phyloP scores from a whole-genome alignment of 2,888 invertebrate genomes.

The Pandemis cinnamomeana region DNA sequence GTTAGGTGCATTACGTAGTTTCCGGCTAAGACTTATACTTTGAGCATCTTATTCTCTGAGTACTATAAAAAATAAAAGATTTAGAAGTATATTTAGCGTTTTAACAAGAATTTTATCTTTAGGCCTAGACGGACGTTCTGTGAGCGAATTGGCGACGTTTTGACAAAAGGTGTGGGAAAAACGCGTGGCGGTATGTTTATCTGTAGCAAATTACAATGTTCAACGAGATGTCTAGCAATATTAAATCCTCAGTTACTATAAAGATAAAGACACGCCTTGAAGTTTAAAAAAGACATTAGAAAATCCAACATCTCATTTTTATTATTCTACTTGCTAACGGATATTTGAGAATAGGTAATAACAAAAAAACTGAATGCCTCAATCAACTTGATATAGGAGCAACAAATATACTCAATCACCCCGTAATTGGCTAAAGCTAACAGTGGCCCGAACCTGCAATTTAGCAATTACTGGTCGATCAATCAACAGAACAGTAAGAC shows the following conservation, averaged over 20 bases:
- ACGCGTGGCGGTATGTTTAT: too few relatives aligned
- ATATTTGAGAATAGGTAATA: neutral
- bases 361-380: constrained; percentile 20
- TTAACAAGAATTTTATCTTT: too few relatives aligned
- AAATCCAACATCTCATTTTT: neutral
- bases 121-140: too few relatives aligned
- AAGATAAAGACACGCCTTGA: neutral
- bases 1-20: neutral
- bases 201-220: too few relatives aligned
- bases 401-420: constrained; percentile 34
- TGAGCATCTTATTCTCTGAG: too few relatives aligned
- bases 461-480: constrained; percentile 36
- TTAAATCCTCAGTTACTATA: neutral
- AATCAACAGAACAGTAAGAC: constrained; percentile 18
- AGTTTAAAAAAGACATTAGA: neutral
- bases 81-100: too few relatives aligned
- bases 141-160: too few relatives aligned
- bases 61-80: too few relatives aligned
- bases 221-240: neutral
- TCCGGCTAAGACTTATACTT: neutral
- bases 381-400: constrained; percentile 2
- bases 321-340: neutral
- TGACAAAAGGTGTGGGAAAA: too few relatives aligned
- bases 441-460: constrained; percentile 32
- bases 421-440: constrained; percentile 29